Evolutionary conservation across 2,797 vertebrate species (phyloP).

Genomic region (Linurgus olivaceus): DNA sequence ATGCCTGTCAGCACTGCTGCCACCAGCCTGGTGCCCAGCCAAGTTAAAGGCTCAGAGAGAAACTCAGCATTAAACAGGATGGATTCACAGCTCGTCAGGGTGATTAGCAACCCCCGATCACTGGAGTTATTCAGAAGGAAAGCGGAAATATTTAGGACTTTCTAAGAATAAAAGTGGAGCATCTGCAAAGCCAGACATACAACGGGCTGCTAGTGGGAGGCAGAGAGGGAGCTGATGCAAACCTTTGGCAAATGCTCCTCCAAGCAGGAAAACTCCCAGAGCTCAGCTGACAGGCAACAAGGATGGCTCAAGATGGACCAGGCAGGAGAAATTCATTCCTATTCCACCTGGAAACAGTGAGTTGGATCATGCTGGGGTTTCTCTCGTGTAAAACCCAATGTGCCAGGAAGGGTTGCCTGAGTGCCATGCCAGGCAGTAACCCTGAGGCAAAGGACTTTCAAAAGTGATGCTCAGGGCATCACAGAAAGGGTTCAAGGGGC

Average conservation of each 20-base stretch:
- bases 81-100: background rate
- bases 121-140: constrained; percentile 1
- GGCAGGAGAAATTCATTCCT: background rate
- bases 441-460: background rate
- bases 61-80: background rate
- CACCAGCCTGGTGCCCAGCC: background rate
- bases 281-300: background rate
- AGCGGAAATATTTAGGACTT: constrained; percentile 47
- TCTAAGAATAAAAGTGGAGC: constrained; percentile 56
- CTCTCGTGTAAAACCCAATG: background rate
- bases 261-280: background rate
- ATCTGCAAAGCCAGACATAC: constrained; percentile 51
- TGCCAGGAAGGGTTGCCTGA: background rate
- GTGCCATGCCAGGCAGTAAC: background rate
- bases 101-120: background rate
- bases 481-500: background rate
- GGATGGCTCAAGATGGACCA: background rate
- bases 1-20: constrained; percentile 24
- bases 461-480: background rate
- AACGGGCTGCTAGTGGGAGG: constrained; percentile 15
- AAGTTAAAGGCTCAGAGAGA: background rate
- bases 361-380: background rate
- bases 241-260: constrained; percentile 20
- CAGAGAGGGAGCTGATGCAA: background rate
- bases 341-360: background rate